A percentile compares a stretch with the other conserved stretches of the same genome.
These are phyloP conservation scores for Liodrosophila aerea DNA, from an alignment of 2,888 invertebrate species.

Conservation along the genomic window DNA sequence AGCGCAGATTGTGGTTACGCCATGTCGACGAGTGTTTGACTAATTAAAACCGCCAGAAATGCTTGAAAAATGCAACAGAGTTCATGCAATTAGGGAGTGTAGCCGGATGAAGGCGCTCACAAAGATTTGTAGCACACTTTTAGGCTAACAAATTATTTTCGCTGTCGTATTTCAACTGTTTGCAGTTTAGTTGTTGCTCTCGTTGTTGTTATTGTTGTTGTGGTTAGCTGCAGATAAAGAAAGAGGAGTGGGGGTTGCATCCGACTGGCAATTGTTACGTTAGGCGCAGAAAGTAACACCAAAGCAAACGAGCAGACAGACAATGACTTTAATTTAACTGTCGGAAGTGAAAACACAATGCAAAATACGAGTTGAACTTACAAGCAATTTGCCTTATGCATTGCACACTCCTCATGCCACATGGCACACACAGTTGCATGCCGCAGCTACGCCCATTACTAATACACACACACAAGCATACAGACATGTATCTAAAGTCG, in stretches of 20 bases:
- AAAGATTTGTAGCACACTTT: conserved; percentile 61
- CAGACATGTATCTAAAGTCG: conserved; percentile 6
- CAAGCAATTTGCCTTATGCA: conserved; percentile 75
- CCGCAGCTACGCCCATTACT: conserved; percentile 55
- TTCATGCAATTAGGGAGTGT: conserved; percentile 37
- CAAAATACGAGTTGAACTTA: conserved; percentile 76
- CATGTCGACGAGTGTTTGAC: conserved; percentile 49
- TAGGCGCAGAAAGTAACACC: conserved; percentile 63
- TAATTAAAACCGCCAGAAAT: conserved; percentile 54
- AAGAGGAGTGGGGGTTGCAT: conserved; percentile 23
- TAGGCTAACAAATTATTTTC: conserved; percentile 72
- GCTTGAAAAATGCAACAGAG: conserved; percentile 16
- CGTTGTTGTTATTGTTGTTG: conserved; percentile 35
- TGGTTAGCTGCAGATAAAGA: conserved; percentile 46
- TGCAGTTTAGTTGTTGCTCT: conserved; percentile 14
- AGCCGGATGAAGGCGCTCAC: conserved; percentile 27
- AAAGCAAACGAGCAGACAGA: conserved; percentile 45
- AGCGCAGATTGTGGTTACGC: conserved; percentile 23
- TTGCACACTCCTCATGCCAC: conserved; percentile 31
- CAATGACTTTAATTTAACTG: conserved; percentile 79
- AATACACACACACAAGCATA: conserved; percentile 46
- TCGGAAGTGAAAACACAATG: conserved; percentile 78
- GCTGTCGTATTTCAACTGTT: conserved; percentile 58
- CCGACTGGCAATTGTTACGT: conserved; percentile 70
- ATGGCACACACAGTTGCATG: conserved; percentile 7